Evolutionary conservation across 2,113 vertebrate genomes (phyloP), one percentile per base, ranked within the genome.

Genomic region (Poeciliopsis retropinna): DNA sequence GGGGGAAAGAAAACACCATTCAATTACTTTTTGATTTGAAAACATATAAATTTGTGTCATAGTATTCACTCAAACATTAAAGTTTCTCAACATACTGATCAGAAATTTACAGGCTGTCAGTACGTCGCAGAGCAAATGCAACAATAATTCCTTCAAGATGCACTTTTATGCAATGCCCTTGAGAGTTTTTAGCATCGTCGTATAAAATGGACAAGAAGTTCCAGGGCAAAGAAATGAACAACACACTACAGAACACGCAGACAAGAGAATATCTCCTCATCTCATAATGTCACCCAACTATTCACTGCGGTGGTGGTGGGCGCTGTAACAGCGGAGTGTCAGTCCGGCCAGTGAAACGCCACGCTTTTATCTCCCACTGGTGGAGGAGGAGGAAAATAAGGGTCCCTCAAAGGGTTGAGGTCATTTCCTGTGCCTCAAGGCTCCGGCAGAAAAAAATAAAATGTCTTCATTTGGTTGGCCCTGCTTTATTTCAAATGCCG

Each of bases 341-440:
- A 95, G 86, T 85, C 54, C 71, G 31, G 90, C 93, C 90, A 76
- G 87, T 89, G 94, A 82, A 0, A 94, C 92, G 91, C 94, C 92
- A 91, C 90, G 79, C 83, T 70, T 86, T 94, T 95, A 96, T 94
- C 92, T 86, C 93, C 90, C 92, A 85, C 90, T 81, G 64, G 83
- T 28, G 78, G 75, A 70, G 93, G 90, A 95, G 95, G 95, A n/a
- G 51, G 51, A n/a, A 96, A 96, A 94, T 92, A 90, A 93, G 95
- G 93, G 94, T 93, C 94, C 92, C 96, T 94, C 89, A 95, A 95
- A 95, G 91, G 91, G 84, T 39, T 75, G 61, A 93, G 96, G 95
- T 96, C 94, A 96, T 96, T 97, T 97, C 96, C 96, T 95, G 90
- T 95, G 87, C 92, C 95, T 95, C 89, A 80, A 84, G 34, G 93